Conservation (phyloP, 2,113 vertebrate genomes). For the Galeopterus variegatus region DNA sequence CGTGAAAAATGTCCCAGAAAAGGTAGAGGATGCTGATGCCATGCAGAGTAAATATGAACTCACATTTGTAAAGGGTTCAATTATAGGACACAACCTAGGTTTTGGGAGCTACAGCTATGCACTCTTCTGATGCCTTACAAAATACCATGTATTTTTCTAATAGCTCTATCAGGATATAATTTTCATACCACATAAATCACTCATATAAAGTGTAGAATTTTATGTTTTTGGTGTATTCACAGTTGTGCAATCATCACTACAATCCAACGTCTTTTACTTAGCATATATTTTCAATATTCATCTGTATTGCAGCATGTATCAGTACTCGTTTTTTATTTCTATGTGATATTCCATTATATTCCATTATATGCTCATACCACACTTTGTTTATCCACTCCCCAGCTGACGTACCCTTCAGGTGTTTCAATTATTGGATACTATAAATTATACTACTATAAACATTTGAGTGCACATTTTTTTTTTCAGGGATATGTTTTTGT, state of each 20-base stretch:
- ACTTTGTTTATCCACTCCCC: background rate
- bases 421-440: background rate
- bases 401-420: no score
- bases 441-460: background rate
- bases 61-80: background rate
- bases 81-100: background rate
- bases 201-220: background rate
- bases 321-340: accelerated
- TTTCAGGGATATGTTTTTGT: background rate
- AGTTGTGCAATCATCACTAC: background rate
- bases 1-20: background rate
- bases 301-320: accelerated
- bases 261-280: background rate
- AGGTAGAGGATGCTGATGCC: background rate
- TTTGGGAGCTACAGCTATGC: accelerated
- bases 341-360: background rate
- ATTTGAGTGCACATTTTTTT: background rate
- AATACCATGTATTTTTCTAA: background rate
- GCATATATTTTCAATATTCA: background rate
- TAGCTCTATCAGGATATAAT: background rate
- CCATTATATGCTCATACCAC: accelerated
- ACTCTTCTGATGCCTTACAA: background rate
- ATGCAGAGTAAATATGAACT: background rate
- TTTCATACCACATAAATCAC: background rate
- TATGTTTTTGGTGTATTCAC: background rate